Percentiles rank a stretch among this genome's conserved stretches.
phyloP scores from a whole-genome alignment of 1,140 invertebrate species.

The Drosophila novamexicana region DNA sequence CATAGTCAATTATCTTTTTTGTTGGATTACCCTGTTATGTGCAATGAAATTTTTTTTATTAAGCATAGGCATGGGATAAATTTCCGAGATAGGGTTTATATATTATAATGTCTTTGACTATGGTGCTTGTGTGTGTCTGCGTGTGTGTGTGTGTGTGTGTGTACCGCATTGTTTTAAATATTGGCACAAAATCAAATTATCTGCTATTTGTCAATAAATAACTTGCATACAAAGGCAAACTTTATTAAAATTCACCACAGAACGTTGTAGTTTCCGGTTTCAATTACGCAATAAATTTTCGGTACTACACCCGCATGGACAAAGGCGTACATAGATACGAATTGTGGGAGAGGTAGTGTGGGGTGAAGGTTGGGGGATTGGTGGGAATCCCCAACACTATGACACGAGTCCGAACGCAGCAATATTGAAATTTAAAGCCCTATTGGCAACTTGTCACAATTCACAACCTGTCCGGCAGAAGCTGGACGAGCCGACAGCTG shows the following conservation, averaged over 20 bases:
- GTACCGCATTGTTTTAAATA: slow-evolving; percentile 71
- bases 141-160: slow-evolving; percentile 30
- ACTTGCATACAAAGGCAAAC: slow-evolving; percentile 70
- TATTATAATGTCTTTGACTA: slow-evolving; percentile 17
- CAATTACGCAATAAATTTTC: slow-evolving; percentile 81
- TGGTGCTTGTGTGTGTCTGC: slow-evolving; percentile 20
- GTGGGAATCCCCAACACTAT: slow-evolving; percentile 30
- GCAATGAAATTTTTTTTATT: slow-evolving; percentile 3
- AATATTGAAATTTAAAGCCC: slow-evolving; percentile 80
- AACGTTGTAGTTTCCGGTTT: slow-evolving; percentile 79
- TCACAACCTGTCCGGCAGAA: slow-evolving; percentile 59
- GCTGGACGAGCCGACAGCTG: slow-evolving; percentile 29
- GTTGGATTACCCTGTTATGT: slow-evolving; percentile 10
- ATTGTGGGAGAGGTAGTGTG: background rate
- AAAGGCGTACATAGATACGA: slow-evolving; percentile 5
- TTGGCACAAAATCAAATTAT: slow-evolving; percentile 81
- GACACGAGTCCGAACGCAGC: slow-evolving; percentile 55
- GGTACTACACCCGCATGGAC: slow-evolving; percentile 57
- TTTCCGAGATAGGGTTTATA: background rate
- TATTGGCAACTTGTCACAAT: slow-evolving; percentile 79
- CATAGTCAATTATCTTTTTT: slow-evolving; percentile 25
- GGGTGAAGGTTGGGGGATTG: slow-evolving; percentile 9
- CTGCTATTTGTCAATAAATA: slow-evolving; percentile 82
- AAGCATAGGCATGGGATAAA: slow-evolving; percentile 19
- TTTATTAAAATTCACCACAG: slow-evolving; percentile 83